These are phyloP conservation scores for Palythoa grandis DNA, from an alignment of 92 coral and sea anemone species.

Conservation along the genomic window DNA sequence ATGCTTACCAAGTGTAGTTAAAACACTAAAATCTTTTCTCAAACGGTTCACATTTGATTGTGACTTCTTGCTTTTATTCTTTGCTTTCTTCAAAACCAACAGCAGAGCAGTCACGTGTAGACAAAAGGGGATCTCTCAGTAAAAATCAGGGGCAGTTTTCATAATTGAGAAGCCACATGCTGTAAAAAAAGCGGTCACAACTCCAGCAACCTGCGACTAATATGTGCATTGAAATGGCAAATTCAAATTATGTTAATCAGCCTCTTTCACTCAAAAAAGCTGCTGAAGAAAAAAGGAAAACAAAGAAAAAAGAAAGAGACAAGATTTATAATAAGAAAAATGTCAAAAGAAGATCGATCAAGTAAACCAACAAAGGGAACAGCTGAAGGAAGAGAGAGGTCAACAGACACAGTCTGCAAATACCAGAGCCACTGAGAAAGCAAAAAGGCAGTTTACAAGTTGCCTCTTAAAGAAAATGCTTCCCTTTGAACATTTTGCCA, in stretches of 20 bases:
- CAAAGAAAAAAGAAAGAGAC: constrained; percentile 9
- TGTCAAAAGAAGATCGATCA: neutral
- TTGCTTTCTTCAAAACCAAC: neutral
- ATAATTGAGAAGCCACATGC: neutral
- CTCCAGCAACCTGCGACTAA: neutral
- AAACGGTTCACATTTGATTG: neutral
- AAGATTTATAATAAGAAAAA: neutral
- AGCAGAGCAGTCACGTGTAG: constrained; percentile 9
- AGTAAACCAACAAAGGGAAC: neutral
- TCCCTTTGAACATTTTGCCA: too few species aligned
- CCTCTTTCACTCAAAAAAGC: constrained; percentile 9
- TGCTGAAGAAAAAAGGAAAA: too few species aligned
- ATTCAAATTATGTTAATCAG: neutral
- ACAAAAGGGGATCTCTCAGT: neutral
- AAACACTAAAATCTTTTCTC: neutral
- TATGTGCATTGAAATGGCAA: neutral
- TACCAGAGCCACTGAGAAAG: neutral
- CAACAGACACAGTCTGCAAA: constrained; percentile 1
- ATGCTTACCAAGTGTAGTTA: neutral
- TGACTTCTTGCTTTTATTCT: too few species aligned
- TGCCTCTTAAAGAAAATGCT: too few species aligned
- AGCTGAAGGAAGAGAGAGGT: neutral
- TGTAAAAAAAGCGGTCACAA: neutral
- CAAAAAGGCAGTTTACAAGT: too few species aligned
- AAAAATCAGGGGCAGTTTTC: constrained; percentile 14